Evolutionary conservation across 2,113 vertebrate genomes (phyloP).

Genomic region (Syngnathoides biaculeatus): DNA sequence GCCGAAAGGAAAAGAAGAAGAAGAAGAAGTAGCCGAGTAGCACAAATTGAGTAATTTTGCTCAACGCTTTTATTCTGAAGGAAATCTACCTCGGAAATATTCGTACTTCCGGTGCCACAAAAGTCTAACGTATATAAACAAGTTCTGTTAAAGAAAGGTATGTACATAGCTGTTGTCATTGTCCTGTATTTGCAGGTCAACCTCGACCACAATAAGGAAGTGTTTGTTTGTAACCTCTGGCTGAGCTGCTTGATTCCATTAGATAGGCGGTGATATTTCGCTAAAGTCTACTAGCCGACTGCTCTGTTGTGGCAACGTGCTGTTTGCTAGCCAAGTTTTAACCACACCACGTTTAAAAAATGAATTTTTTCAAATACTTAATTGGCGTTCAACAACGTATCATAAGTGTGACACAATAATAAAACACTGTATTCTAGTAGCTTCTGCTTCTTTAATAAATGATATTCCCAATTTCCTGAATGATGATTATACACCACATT

Average conservation of each 20-base stretch:
- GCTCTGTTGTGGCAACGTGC: neutral
- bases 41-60: no score
- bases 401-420: no score
- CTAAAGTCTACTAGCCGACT: neutral
- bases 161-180: neutral
- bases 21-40: no score
- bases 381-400: no score
- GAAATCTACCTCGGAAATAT: neutral
- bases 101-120: neutral
- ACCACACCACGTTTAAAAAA: neutral
- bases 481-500: no score
- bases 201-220: neutral
- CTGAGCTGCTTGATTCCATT: neutral
- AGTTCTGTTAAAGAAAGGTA: neutral
- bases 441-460: no score
- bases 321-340: neutral
- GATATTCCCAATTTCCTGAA: no score
- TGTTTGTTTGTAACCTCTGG: neutral
- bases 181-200: neutral
- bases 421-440: no score
- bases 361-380: no score
- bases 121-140: neutral
- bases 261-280: neutral
- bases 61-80: conserved; percentile 31
- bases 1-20: no score